Evolutionary conservation across 53 echinoderm and acorn worm genomes (phyloP).

Genomic region (Mesocentrotus franciscanus): DNA sequence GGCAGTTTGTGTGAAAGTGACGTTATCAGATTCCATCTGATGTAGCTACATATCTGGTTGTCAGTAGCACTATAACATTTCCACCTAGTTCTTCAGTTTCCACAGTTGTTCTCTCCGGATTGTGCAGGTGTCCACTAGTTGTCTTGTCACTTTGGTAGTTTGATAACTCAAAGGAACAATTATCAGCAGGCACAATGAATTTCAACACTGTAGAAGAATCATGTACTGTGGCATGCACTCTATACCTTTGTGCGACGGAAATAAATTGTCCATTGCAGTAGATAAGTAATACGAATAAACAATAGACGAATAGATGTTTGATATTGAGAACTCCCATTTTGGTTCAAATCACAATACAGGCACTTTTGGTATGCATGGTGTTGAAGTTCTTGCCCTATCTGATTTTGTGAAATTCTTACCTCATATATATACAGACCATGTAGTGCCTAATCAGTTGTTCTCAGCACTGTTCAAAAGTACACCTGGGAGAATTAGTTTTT

Average conservation of each 20-base stretch:
- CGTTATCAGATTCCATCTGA: background rate
- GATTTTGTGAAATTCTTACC: too few relatives aligned
- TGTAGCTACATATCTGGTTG: background rate
- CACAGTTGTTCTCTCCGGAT: background rate
- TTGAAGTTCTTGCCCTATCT: too few relatives aligned
- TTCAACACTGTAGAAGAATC: background rate
- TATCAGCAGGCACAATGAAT: background rate
- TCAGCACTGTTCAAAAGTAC: too few relatives aligned
- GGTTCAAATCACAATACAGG: too few relatives aligned
- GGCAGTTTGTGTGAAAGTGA: background rate
- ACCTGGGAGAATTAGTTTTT: too few relatives aligned
- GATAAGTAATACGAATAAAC: too few relatives aligned
- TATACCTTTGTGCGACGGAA: background rate
- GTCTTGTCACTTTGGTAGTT: background rate
- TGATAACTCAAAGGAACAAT: background rate
- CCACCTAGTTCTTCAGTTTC: background rate
- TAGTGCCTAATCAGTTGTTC: too few relatives aligned
- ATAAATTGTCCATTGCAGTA: too few relatives aligned
- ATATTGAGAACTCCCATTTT: too few relatives aligned
- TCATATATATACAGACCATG: too few relatives aligned
- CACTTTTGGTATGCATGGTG: too few relatives aligned
- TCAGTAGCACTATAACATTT: background rate
- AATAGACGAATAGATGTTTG: too few relatives aligned
- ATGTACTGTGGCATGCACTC: background rate
- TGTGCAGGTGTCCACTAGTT: background rate